Percentiles rank a stretch among this genome's conserved stretches.
phyloP scores from a whole-genome alignment of 2,113 vertebrate species.

The Osmerus eperlanus region DNA sequence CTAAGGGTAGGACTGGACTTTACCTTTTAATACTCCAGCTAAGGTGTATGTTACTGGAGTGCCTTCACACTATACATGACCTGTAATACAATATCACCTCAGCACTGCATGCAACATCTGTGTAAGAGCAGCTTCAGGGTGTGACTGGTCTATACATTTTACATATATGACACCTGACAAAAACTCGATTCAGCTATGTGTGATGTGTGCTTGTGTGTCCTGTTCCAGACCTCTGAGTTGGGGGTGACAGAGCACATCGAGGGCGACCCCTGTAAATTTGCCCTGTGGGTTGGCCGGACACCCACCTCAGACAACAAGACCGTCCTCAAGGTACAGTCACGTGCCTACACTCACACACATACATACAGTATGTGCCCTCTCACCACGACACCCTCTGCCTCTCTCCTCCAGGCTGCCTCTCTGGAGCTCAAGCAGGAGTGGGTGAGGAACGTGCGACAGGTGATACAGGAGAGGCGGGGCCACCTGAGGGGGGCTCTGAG shows the following conservation, averaged over 20 bases:
- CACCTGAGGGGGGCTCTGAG: slow-evolving; percentile 95
- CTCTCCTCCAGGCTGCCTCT: slow-evolving; percentile 80
- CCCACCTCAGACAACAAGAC: slow-evolving; percentile 99
- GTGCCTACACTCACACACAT: background rate
- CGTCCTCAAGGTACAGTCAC: slow-evolving; percentile 83
- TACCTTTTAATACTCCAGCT: background rate
- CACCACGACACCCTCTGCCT: no score
- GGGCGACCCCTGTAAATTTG: slow-evolving; percentile 97
- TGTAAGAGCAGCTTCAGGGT: background rate
- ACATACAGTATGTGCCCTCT: background rate
- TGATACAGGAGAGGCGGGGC: slow-evolving; percentile 96
- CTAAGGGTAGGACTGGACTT: slow-evolving; percentile 79
- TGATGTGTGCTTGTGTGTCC: slow-evolving; percentile 35
- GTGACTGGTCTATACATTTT: background rate
- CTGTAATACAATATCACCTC: no score
- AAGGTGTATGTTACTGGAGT: background rate
- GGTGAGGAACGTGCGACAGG: slow-evolving; percentile 96
- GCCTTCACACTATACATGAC: no score
- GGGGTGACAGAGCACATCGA: slow-evolving; percentile 98
- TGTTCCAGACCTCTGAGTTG: slow-evolving; percentile 89
- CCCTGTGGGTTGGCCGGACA: slow-evolving; percentile 95
- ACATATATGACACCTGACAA: no score
- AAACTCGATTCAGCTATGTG: background rate
- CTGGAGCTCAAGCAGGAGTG: slow-evolving; percentile 98
- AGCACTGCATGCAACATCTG: no score